Percentiles rank a stretch among this genome's conserved stretches.
phyloP scores from a whole-genome alignment of 1,140 invertebrate species.

The Diachasmimorpha longicaudata region DNA sequence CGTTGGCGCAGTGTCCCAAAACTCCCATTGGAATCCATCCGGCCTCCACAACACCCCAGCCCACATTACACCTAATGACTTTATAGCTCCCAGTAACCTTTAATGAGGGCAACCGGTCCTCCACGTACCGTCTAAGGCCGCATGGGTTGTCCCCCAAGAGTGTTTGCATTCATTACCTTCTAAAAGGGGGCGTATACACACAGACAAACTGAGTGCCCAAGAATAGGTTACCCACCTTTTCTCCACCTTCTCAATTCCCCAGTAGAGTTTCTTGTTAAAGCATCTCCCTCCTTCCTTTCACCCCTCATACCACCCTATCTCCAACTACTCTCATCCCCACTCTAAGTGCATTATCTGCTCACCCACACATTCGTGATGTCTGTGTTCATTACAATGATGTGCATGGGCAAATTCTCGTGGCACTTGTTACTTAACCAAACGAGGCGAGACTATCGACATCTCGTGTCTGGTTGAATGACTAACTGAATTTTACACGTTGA shows the following conservation, averaged over 20 bases:
- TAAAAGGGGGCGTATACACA: conserved; percentile 15
- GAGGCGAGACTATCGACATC: no score
- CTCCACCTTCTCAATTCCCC: background rate
- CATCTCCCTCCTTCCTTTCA: no score
- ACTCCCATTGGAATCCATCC: background rate
- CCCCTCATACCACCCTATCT: background rate
- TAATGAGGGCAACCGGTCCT: conserved; percentile 11
- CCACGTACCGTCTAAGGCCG: background rate
- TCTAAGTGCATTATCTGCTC: no score
- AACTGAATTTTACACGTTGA: no score
- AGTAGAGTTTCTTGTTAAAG: background rate
- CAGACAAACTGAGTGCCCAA: background rate
- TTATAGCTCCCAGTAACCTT: conserved; percentile 21
- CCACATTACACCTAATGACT: conserved; percentile 28
- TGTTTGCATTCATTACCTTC: conserved; percentile 30
- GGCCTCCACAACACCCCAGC: background rate
- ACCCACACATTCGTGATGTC: no score
- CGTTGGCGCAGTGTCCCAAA: background rate
- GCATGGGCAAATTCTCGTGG: no score
- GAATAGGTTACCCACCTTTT: background rate
- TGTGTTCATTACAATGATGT: no score
- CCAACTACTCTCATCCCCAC: background rate
- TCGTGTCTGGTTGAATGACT: no score
- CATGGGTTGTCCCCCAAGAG: background rate
- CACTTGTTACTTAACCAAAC: no score